Percentiles rank a stretch among this genome's conserved stretches.
Evolutionary conservation across 1,140 invertebrate genomes (phyloP).

Genomic region (Mylabris phalerata): DNA sequence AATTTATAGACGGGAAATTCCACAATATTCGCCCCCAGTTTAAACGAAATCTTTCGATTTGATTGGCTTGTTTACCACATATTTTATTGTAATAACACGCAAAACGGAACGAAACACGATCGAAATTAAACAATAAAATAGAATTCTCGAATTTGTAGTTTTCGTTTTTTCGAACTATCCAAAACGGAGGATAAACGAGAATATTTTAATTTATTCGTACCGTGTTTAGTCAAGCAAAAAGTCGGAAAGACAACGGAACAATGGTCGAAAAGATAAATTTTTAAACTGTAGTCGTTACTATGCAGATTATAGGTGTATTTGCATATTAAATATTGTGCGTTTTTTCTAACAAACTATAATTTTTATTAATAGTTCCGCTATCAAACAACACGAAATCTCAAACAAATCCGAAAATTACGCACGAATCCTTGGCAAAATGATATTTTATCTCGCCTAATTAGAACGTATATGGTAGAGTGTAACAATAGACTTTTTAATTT

Average conservation of each 20-base stretch:
- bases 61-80: not conserved
- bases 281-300: slow-evolving; percentile 16
- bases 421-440: too few species aligned
- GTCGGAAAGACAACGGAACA: slow-evolving; percentile 3
- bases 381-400: not conserved
- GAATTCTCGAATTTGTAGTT: not conserved
- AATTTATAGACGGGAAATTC: too few species aligned
- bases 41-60: not conserved
- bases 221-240: slow-evolving; percentile 17
- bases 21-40: too few species aligned
- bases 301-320: slow-evolving; percentile 15
- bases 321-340: slow-evolving; percentile 13
- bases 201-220: slow-evolving; percentile 14
- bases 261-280: slow-evolving; percentile 7
- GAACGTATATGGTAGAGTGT: too few species aligned
- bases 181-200: not conserved
- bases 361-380: slow-evolving; percentile 6
- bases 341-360: slow-evolving; percentile 2
- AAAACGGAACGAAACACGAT: not conserved
- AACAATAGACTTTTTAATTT: too few species aligned
- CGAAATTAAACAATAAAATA: not conserved
- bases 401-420: too few species aligned
- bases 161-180: not conserved
- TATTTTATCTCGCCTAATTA: too few species aligned
- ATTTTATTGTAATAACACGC: not conserved